Evolutionary conservation across 1,140 invertebrate species (phyloP).

Genomic region (Sitophilus oryzae): DNA sequence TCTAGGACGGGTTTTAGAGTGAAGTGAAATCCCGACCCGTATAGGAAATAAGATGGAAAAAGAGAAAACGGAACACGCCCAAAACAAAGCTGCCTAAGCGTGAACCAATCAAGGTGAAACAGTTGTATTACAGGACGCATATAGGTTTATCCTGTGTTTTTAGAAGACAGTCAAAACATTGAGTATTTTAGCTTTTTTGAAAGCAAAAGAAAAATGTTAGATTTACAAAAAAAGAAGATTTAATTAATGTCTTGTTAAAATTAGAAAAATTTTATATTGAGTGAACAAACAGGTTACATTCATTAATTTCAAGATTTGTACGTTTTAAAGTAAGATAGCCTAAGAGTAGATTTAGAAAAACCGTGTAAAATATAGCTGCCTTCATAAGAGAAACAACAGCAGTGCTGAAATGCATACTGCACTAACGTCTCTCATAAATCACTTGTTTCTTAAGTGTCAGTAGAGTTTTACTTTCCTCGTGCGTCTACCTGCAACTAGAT

Average conservation of each 20-base stretch:
- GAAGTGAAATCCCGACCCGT: not conserved
- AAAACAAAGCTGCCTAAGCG: not conserved
- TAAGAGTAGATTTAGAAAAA: conserved; percentile 3
- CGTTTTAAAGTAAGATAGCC: not conserved
- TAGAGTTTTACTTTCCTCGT: not conserved
- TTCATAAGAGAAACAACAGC: conserved; percentile 1
- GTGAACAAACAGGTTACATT: not conserved
- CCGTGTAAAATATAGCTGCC: conserved; percentile 2
- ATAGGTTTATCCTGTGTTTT: no score
- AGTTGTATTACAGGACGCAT: no score
- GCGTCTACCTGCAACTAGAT: not conserved
- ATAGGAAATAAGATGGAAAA: not conserved
- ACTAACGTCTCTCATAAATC: conserved; percentile 1
- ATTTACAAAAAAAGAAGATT: no score
- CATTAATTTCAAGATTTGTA: not conserved
- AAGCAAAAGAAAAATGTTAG: no score
- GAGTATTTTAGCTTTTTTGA: no score
- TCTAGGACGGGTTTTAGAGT: not conserved
- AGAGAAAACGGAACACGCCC: not conserved
- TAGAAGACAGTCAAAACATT: no score
- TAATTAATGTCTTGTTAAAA: no score
- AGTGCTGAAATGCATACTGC: conserved; percentile 1
- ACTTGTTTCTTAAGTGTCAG: conserved; percentile 10
- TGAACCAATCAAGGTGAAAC: not conserved
- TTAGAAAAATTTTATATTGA: not conserved